Evolutionary conservation across 2,888 invertebrate species (phyloP).

Genomic region (Neoaliturus tenellus): DNA sequence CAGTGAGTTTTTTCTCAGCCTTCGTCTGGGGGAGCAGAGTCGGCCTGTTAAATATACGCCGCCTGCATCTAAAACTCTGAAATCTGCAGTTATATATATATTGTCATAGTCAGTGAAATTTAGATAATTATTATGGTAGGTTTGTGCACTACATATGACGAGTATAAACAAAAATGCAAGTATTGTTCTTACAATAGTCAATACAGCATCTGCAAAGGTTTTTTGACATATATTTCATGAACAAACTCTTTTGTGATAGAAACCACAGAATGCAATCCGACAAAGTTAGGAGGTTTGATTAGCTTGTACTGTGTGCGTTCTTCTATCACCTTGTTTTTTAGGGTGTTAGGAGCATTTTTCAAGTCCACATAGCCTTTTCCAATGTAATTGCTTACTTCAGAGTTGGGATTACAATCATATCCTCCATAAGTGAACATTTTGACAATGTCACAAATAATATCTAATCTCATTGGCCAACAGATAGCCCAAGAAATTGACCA

Average conservation of each 20-base stretch:
- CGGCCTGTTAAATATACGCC: background rate
- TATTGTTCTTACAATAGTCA: background rate
- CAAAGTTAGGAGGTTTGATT: slow-evolving; percentile 23
- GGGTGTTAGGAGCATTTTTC: background rate
- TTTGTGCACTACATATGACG: slow-evolving; percentile 18
- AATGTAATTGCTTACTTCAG: background rate
- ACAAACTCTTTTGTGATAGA: slow-evolving; percentile 20
- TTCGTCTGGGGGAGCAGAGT: slow-evolving; percentile 3
- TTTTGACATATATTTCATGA: slow-evolving; percentile 15
- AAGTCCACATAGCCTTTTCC: slow-evolving; percentile 17
- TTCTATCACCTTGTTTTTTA: background rate
- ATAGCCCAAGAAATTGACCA: slow-evolving; percentile 24
- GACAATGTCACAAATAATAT: slow-evolving; percentile 25
- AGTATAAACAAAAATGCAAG: slow-evolving; percentile 21
- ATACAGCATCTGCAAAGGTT: background rate
- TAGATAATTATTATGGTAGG: slow-evolving; percentile 6
- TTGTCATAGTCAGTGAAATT: slow-evolving; percentile 14
- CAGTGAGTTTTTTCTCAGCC: background rate
- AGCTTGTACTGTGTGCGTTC: slow-evolving; percentile 29
- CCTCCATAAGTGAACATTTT: slow-evolving; percentile 45
- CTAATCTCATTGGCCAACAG: slow-evolving; percentile 32
- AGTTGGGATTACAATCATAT: slow-evolving; percentile 16
- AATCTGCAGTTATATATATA: background rate
- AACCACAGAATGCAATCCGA: slow-evolving; percentile 3
- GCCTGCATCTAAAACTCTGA: slow-evolving; percentile 31